Evolutionary conservation across 2,113 vertebrate species (phyloP).

Genomic region (Bothrops jararaca): DNA sequence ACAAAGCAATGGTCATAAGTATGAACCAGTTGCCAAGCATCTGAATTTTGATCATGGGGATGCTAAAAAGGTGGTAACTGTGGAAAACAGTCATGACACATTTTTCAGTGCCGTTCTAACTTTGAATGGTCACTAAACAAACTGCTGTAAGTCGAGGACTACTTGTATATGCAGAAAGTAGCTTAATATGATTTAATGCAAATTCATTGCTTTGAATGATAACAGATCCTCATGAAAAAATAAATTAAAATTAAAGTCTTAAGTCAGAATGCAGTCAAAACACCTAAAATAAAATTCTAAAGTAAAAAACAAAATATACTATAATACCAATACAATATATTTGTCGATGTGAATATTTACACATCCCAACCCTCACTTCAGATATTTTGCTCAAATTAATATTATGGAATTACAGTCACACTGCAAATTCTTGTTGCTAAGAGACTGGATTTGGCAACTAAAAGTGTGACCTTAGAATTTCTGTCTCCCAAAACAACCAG

Average conservation of each 20-base stretch:
- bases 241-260: neutral
- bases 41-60: neutral
- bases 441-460: neutral
- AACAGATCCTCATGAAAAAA: neutral
- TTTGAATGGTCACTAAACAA: neutral
- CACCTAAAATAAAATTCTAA: neutral
- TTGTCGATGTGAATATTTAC: neutral
- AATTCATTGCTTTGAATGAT: neutral
- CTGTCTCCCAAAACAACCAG: neutral
- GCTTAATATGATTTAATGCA: neutral
- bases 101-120: neutral
- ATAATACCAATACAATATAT: neutral
- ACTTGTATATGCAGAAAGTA: neutral
- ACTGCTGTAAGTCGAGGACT: neutral
- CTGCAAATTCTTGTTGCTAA: neutral
- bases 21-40: neutral
- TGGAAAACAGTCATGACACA: neutral
- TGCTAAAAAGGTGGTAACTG: neutral
- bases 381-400: neutral
- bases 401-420: neutral
- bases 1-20: neutral
- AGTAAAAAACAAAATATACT: neutral
- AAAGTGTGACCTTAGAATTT: neutral
- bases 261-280: neutral
- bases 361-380: neutral